Evolutionary conservation across 2,113 vertebrate species (phyloP), one percentile per base, ranked within the genome.

Genomic region (Solea senegalensis): DNA sequence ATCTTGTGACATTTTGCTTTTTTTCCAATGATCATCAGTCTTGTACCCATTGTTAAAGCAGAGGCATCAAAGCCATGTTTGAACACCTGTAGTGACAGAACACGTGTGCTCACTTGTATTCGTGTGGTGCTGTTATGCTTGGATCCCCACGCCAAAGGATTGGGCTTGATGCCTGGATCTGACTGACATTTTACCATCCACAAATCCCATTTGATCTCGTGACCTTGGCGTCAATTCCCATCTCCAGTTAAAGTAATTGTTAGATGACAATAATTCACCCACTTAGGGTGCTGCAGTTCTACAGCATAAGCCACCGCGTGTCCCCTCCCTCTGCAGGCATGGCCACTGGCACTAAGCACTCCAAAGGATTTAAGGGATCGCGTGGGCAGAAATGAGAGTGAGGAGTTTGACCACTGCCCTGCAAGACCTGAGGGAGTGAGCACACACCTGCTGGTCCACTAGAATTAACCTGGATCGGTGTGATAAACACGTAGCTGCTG

Each of bases 301-400:
- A 28, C 62, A 16, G 79, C 56, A 72, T 70, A 82, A 74, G 79
- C 73, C 28, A 28, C 39, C 39, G 66, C 34, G 28, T 62, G 82
- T 82, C 72, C 44, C 34, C 74, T 63, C 11, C 4, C 76, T 70
- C 60, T 57, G 39, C 53, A 55, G 48, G 54, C 74, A 65, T n/a
- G 7, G 65, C 58, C 84, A 74, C 58, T 54, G 51, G 78, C 73
- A 72, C 63, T 74, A 45, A 82, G 72, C 58, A 55, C 81, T 82
- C 75, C 45, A 56, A 67, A 74, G 86, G 89, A 88, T 85, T 87
- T 82, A 83, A 52, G 71, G 78, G 80, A 88, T 74, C 74, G 81
- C 76, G 69, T 59, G 14, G 75, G 52, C 55, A 34, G 60, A 70
- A 74, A 40, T 65, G 56, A 50, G 44, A 56, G 40, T 76, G 50